phyloP scores from a whole-genome alignment of 1,140 invertebrate genomes.

The Belonocnema kinseyi region DNA sequence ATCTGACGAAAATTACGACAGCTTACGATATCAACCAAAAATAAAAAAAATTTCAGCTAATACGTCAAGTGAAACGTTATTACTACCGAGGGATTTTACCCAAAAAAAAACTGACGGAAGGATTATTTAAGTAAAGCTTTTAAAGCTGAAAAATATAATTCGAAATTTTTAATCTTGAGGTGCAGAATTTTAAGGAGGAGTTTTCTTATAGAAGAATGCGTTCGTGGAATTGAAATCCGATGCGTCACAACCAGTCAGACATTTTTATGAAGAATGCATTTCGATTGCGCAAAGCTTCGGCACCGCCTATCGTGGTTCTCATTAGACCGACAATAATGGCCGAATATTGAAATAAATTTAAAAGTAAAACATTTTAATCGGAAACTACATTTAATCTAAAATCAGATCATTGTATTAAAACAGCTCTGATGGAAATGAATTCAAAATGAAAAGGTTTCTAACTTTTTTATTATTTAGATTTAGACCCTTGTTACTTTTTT shows the following conservation, averaged over 20 bases:
- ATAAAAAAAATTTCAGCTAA: slow-evolving; percentile 5
- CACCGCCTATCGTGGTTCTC: slow-evolving; percentile 23
- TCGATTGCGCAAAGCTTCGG: slow-evolving; percentile 6
- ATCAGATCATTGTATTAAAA: too few relatives aligned
- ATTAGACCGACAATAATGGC: slow-evolving; percentile 6
- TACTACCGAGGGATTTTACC: background rate
- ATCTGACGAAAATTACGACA: slow-evolving; percentile 20
- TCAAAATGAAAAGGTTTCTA: too few relatives aligned
- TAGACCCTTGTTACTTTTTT: too few relatives aligned
- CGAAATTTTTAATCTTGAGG: too few relatives aligned
- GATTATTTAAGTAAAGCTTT: background rate
- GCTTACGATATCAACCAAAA: slow-evolving; percentile 23
- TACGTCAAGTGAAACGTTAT: background rate
- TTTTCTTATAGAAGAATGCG: background rate
- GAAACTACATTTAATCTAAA: too few relatives aligned
- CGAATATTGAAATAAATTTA: background rate
- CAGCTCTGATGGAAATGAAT: too few relatives aligned
- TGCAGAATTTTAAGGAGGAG: background rate
- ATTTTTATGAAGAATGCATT: slow-evolving; percentile 25
- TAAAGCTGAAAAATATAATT: background rate
- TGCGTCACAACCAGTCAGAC: background rate
- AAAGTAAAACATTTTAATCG: background rate
- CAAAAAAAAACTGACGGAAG: background rate
- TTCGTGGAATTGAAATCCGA: slow-evolving; percentile 1
- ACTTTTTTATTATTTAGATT: too few relatives aligned